A percentile compares a stretch with the other conserved stretches of the same genome.
Conservation (phyloP, 2,888 invertebrate species). For the Drosophila putrida region DNA sequence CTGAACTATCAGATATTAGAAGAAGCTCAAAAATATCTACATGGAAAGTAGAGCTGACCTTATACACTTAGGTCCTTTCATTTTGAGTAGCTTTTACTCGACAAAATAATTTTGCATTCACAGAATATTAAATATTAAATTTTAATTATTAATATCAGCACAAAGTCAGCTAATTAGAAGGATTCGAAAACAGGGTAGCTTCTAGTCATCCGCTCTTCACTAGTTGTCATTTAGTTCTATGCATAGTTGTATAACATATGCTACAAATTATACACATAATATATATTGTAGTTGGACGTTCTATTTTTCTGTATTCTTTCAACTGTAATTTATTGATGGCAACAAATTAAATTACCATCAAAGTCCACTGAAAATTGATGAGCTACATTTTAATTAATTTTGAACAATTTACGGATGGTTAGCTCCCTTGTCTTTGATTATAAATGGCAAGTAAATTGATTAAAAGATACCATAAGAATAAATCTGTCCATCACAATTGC, state of each 20-base stretch:
- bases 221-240: not conserved
- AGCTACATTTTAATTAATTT: conserved; percentile 32
- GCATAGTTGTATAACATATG: conserved; percentile 20
- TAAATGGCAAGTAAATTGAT: conserved; percentile 24
- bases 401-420: conserved; percentile 31
- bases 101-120: not conserved
- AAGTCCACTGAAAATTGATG: conserved; percentile 46
- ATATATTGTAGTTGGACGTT: conserved; percentile 2
- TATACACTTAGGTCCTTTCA: no score
- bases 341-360: conserved; percentile 59
- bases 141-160: no score
- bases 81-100: not conserved
- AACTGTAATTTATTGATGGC: conserved; percentile 36
- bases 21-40: no score
- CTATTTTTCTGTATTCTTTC: conserved; percentile 15
- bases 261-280: conserved; percentile 9
- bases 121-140: no score
- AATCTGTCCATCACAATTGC: conserved; percentile 2
- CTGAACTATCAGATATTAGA: no score
- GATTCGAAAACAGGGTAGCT: no score
- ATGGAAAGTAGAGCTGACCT: no score
- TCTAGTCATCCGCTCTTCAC: not conserved
- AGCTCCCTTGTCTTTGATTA: conserved; percentile 11
- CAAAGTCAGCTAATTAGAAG: no score
- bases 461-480: conserved; percentile 1